phyloP scores from a whole-genome alignment of 2,113 vertebrate species.

The Nematolebias whitei region DNA sequence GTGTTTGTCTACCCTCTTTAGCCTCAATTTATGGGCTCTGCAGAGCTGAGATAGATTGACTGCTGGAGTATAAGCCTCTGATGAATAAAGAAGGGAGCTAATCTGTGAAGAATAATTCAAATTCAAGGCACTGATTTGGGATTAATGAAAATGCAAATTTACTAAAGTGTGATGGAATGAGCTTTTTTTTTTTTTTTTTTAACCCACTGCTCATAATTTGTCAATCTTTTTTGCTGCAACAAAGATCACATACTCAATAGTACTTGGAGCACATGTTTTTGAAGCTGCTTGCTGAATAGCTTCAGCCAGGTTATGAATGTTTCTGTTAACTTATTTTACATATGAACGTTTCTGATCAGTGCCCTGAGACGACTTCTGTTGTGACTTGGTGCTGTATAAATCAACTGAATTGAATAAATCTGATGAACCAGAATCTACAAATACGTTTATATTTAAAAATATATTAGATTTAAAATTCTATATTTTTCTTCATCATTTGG shows the following conservation, averaged over 20 bases:
- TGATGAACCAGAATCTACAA: too few species aligned
- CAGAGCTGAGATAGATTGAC: slow-evolving; percentile 73
- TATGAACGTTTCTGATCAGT: too few species aligned
- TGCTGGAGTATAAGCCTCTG: slow-evolving; percentile 58
- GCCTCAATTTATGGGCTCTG: slow-evolving; percentile 74
- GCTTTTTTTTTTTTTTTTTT: slow-evolving; percentile 4
- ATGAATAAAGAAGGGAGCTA: slow-evolving; percentile 71
- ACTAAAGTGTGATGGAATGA: slow-evolving; percentile 68
- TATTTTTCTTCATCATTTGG: too few species aligned
- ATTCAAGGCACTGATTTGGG: slow-evolving; percentile 70
- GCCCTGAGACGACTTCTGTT: too few species aligned
- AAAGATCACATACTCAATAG: not conserved
- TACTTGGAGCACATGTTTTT: not conserved
- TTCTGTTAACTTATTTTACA: too few species aligned
- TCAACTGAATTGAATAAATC: too few species aligned
- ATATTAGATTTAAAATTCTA: too few species aligned
- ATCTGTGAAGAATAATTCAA: slow-evolving; percentile 69
- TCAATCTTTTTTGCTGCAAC: slow-evolving; percentile 3
- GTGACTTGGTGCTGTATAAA: too few species aligned
- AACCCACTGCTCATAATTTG: slow-evolving; percentile 25
- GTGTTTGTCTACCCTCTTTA: slow-evolving; percentile 78
- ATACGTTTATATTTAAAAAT: too few species aligned
- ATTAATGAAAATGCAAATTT: slow-evolving; percentile 79
- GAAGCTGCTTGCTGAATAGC: too few species aligned
- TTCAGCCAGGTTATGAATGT: too few species aligned